Percentiles rank a stretch among this genome's conserved stretches.
These are phyloP conservation scores for Gobio gobio DNA, from an alignment of 2,113 vertebrate genomes.

Conservation along the genomic window DNA sequence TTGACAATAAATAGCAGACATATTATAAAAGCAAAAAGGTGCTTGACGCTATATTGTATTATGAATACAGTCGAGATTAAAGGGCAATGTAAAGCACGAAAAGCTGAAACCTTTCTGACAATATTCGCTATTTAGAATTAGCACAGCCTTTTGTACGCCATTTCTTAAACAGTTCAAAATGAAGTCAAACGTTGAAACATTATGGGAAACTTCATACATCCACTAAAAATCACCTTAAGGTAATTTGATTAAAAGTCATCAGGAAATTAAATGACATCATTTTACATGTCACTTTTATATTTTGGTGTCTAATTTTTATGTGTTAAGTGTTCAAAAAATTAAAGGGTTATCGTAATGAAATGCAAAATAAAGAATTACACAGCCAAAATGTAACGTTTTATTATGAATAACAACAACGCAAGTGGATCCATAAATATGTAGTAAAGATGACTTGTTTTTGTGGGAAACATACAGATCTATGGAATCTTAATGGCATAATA, in stretches of 20 bases:
- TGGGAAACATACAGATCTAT: neutral
- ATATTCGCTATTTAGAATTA: neutral
- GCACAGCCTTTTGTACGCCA: neutral
- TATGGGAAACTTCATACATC: neutral
- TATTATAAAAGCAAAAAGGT: neutral
- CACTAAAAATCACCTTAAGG: neutral
- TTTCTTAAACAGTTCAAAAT: neutral
- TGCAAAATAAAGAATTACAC: neutral
- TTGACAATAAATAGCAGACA: neutral
- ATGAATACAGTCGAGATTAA: neutral
- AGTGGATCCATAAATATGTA: neutral
- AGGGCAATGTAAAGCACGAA: neutral
- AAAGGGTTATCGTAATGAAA: too few species aligned
- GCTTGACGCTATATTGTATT: neutral
- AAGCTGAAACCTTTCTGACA: neutral
- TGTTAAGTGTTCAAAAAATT: too few species aligned
- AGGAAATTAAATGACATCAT: neutral
- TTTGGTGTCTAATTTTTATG: neutral
- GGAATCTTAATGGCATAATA: neutral
- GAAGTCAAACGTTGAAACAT: neutral
- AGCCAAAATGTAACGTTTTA: neutral
- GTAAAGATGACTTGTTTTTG: neutral
- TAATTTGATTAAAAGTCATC: neutral
- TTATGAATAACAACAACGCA: neutral
- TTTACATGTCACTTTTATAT: neutral